phyloP scores from a whole-genome alignment of 2,113 vertebrate genomes.

The Hymenochirus boettgeri region DNA sequence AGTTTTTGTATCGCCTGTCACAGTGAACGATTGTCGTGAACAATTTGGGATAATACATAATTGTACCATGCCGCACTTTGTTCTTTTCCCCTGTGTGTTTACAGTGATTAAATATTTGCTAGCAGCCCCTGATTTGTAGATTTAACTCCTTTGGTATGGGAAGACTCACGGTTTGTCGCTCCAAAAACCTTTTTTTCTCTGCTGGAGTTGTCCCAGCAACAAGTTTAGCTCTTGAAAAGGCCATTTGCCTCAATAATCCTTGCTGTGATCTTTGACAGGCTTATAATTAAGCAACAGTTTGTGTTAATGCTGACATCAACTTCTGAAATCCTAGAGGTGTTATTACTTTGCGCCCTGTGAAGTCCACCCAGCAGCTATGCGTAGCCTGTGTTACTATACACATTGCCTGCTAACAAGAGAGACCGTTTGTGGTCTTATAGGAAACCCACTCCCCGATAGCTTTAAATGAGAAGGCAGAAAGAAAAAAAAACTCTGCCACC shows the following conservation, averaged over 20 bases:
- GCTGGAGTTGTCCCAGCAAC: slow-evolving; percentile 67
- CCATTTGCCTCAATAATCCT: slow-evolving; percentile 69
- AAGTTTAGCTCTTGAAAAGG: slow-evolving; percentile 62
- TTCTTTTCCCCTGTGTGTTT: slow-evolving; percentile 15
- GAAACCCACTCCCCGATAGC: not conserved
- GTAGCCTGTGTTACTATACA: not conserved
- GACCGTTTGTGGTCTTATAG: not conserved
- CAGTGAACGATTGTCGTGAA: slow-evolving; percentile 33
- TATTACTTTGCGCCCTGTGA: slow-evolving; percentile 56
- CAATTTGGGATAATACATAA: slow-evolving; percentile 35
- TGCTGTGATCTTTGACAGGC: slow-evolving; percentile 70
- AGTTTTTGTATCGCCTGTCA: slow-evolving; percentile 24
- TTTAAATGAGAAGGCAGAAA: not conserved
- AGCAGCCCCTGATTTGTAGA: slow-evolving; percentile 38
- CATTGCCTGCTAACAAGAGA: not conserved
- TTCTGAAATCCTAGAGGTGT: slow-evolving; percentile 54
- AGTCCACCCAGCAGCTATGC: slow-evolving; percentile 47
- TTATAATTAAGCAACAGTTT: slow-evolving; percentile 69
- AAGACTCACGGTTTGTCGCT: slow-evolving; percentile 49
- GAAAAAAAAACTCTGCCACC: not conserved
- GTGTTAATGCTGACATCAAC: slow-evolving; percentile 67
- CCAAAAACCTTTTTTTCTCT: slow-evolving; percentile 44
- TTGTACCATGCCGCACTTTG: slow-evolving; percentile 11
- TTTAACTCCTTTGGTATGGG: slow-evolving; percentile 49
- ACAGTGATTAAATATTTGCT: slow-evolving; percentile 42